These are phyloP conservation scores for Oegoconia quadripuncta DNA, from an alignment of 2,888 invertebrate species.

Conservation along the genomic window DNA sequence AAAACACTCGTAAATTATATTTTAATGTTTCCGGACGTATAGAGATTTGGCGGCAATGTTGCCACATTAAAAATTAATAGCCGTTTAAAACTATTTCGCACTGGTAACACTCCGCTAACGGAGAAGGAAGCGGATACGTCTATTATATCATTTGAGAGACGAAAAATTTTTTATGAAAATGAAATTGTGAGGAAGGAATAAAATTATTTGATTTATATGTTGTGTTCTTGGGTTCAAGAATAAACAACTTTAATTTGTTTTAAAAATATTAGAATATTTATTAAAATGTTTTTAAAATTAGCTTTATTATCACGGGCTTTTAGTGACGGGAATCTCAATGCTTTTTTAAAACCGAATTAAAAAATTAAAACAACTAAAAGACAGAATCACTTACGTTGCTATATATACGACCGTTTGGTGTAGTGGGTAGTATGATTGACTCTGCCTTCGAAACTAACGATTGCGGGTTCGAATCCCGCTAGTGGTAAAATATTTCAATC, in stretches of 20 bases:
- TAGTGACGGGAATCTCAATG: too few relatives aligned
- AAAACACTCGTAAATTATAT: conserved; percentile 68
- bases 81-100: conserved; percentile 72
- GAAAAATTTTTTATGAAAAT: conserved; percentile 55
- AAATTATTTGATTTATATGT: conserved; percentile 54
- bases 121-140: conserved; percentile 68
- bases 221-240: conserved; percentile 13
- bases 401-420: too few relatives aligned
- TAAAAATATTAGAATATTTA: background rate
- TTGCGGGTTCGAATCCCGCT: too few relatives aligned
- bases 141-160: conserved; percentile 65
- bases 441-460: too few relatives aligned
- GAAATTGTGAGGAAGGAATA: conserved; percentile 59
- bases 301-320: too few relatives aligned
- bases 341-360: too few relatives aligned
- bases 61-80: conserved; percentile 72
- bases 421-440: too few relatives aligned
- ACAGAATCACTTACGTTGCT: too few relatives aligned
- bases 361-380: too few relatives aligned
- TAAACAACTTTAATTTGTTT: conserved; percentile 7
- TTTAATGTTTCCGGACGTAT: conserved; percentile 74
- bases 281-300: too few relatives aligned
- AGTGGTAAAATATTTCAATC: too few relatives aligned
- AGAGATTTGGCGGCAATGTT: conserved; percentile 61
- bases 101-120: conserved; percentile 53